Percentiles rank a stretch among this genome's conserved stretches.
These are phyloP conservation scores for Nemopilema nomurai DNA, from an alignment of 30 jellyfish, hydroid and myxozoan genomes.

Conservation along the genomic window DNA sequence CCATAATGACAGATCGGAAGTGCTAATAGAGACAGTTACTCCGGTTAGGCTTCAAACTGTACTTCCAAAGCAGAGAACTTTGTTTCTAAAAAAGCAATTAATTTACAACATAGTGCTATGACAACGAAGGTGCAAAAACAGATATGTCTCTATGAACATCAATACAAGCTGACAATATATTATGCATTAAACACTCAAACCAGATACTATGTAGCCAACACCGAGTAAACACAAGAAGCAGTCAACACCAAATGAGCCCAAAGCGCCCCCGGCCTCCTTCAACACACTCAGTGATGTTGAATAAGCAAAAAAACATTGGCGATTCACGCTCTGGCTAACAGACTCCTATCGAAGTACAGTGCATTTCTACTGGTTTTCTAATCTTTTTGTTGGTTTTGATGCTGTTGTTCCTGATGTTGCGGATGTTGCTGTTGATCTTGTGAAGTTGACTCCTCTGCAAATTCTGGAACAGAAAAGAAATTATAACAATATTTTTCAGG, in stretches of 20 bases:
- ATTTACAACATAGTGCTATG: background rate
- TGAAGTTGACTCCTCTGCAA: constrained; percentile 39
- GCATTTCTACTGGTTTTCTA: background rate
- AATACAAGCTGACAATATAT: background rate
- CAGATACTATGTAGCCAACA: background rate
- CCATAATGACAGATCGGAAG: too few relatives aligned
- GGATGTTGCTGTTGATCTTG: constrained; percentile 26
- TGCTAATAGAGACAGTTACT: too few relatives aligned
- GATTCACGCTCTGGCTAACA: background rate
- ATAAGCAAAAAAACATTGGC: background rate
- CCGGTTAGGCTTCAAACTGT: background rate
- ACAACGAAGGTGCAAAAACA: background rate
- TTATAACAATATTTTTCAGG: too few relatives aligned
- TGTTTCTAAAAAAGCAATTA: background rate
- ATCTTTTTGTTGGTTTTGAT: constrained; percentile 8
- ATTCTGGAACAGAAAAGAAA: constrained; percentile 7
- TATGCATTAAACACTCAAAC: background rate
- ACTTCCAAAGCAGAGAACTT: background rate
- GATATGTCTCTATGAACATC: background rate
- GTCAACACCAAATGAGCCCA: too few relatives aligned
- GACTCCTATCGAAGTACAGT: background rate
- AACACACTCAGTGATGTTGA: too few relatives aligned
- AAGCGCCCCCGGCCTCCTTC: too few relatives aligned
- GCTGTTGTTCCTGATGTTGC: constrained; percentile 2
- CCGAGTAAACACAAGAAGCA: too few relatives aligned